Base-by-base conservation (phyloP, 2,888 invertebrate genomes). In the Carcina quercana region DNA sequence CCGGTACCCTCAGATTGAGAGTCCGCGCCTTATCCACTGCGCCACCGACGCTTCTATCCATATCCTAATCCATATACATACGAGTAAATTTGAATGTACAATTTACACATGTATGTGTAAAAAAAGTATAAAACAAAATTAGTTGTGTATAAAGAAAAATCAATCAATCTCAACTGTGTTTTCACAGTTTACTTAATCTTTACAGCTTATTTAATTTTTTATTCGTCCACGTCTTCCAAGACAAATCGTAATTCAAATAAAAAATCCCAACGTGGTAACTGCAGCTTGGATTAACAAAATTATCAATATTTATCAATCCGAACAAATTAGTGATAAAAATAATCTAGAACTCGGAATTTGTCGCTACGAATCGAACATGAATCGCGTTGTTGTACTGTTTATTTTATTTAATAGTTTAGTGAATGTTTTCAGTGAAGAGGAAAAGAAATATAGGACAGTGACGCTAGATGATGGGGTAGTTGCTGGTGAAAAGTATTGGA, bases 401-500 rank as follows among this genome's bases (percentile, higher is more conserved):
- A 24, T 61, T 33, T 12, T 64, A 28, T 50, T 68, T 35, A 32
- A 40, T 43, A 32, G 58, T 32, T 37, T 2, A 42, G 30, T 42
- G 49, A 56, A 30, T 37, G n/a, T 45, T 33, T 13, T 32, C 7
- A 11, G 42, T 11, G 43, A 34, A n/a, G 48, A 44, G 21, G 53
- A 57, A 5, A 50, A 59, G 1, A 56, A 56, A 8, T 42, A 37
- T 7, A 66, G 45, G 31, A 42, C 50, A 2, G 66, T 82, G 1
- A 29, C 52, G 1, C 43, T 79, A 15, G 67, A 72, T 10, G 60
- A 70, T 13, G 82, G 82, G 0, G 45, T 40, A 1, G 58, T 82
- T 1, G 46, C 48, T 1, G 82, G 75, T 0, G 56, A 54, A n/a
- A 78, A 75, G 21, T 75, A 62, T 32, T 82, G 80, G 82, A 59